Percentiles rank a stretch among this genome's conserved stretches.
Conservation (phyloP, 2,888 invertebrate genomes). For the Agriopis marginaria region DNA sequence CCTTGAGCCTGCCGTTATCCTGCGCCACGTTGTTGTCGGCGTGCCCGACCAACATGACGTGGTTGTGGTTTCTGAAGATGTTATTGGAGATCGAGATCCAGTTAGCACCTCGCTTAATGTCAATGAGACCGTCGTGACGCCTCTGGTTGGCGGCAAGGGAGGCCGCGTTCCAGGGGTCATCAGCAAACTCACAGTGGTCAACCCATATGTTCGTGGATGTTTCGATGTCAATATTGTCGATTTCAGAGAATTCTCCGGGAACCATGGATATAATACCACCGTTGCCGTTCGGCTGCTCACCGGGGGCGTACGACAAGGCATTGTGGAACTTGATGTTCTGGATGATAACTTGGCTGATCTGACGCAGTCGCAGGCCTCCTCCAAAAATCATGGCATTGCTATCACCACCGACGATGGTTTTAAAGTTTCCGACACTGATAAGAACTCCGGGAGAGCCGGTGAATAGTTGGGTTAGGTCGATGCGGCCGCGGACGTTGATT, state of each 20-base stretch:
- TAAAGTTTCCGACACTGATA: conserved; percentile 21
- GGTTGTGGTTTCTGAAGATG: conserved; percentile 42
- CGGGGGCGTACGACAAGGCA: conserved; percentile 33
- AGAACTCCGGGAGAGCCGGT: conserved; percentile 29
- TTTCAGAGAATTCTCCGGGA: conserved; percentile 27
- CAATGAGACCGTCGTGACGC: conserved; percentile 42
- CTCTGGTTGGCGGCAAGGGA: conserved; percentile 2
- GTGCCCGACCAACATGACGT: conserved; percentile 35
- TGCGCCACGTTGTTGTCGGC: conserved; percentile 26
- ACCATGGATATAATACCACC: conserved; percentile 33
- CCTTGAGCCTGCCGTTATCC: conserved; percentile 30
- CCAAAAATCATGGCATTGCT: conserved; percentile 32
- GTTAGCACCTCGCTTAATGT: conserved; percentile 30
- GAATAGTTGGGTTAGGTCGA: conserved; percentile 34
- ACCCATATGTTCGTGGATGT: conserved; percentile 3
- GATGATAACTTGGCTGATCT: conserved; percentile 23
- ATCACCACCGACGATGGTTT: conserved; percentile 30
- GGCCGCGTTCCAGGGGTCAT: conserved; percentile 39
- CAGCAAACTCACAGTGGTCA: conserved; percentile 39
- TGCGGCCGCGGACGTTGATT: conserved; percentile 34
- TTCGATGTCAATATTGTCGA: conserved; percentile 30
- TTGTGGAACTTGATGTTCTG: conserved; percentile 35
- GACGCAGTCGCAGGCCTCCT: conserved; percentile 20
- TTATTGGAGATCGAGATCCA: conserved; percentile 36
- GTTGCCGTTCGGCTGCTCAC: conserved; percentile 36